Base-by-base conservation (phyloP, 2,113 vertebrate genomes). In the Synchiropus splendidus region DNA sequence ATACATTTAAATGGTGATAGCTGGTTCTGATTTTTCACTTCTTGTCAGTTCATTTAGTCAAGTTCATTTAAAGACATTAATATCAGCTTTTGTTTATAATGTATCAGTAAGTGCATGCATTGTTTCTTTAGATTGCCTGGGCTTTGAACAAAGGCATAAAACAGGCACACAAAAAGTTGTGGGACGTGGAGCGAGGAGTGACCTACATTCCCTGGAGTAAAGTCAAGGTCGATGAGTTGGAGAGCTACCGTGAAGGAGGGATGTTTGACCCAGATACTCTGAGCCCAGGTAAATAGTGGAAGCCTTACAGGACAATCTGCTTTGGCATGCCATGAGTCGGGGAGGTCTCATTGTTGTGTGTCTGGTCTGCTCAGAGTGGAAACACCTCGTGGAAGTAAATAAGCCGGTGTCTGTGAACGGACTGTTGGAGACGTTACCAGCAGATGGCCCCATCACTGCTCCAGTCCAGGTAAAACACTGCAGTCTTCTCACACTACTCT, bases 101-200 rank as follows among this genome's bases (percentile, higher is more conserved):
- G n/a, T n/a, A n/a, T n/a, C n/a, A n/a, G n/a, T n/a, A n/a, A n/a
- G n/a, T n/a, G n/a, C n/a, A n/a, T n/a, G n/a, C n/a, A n/a, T n/a
- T 46, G 57, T 8, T 61, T 34, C 47, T 12, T 33, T 57, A 98
- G 95, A 96, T 98, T 75, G 94, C 94, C 0, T 98, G 95, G 92
- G 95, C 95, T 65, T 87, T 97, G 73, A 98, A 96, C 81, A 98
- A 97, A 87, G 95, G 93, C 78, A 90, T 97, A 75, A 95, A 92
- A 63, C 51, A 89, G 12, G 86, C 92, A 16, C 91, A 90, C 72
- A 98, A 97, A 58, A 93, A 96, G 83, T 95, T 90, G 62, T 98
- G 95, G 95, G 93, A 98, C 66, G 90, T 92, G 16, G 95, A 97
- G 38, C 77, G 89, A 52, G 95, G 95, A 17, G 92, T 97, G 55